Base-by-base conservation (phyloP, 2,113 vertebrate species). In the Glaucidium brasilianum region DNA sequence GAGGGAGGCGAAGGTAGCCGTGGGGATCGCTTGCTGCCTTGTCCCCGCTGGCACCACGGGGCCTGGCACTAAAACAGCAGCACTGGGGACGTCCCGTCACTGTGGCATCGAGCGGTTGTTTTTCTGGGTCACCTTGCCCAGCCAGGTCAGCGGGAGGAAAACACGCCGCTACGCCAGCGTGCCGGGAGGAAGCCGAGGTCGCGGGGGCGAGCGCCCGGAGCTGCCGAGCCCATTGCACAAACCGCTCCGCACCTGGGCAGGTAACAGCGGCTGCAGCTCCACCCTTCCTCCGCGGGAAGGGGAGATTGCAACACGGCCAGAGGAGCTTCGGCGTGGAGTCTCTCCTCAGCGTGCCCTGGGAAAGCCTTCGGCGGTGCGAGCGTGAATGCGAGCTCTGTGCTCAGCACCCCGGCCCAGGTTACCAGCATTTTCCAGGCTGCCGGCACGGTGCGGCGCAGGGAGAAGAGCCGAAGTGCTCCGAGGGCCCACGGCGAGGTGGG, bases 341-440 rank as follows among this genome's bases (percentile, higher is more conserved):
- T 3, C 64, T 68, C 39, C 63, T 41, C 3, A 4, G 34, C 3
- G 10, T 0, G 84, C 67, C 83, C 77, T 67, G 91, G 88, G 93
- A 84, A 80, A 59, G 88, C 91, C 2, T 53, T 29, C 6, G 53
- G 68, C 17, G 1, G 13, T 10, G 18, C 4, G 8, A 18, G 45
- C 26, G 9, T 55, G 68, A 90, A 68, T 22, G 64, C 53, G 9
- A 39, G 71, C 86, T 82, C 92, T 55, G 79, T 72, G 87, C 88
- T 84, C 32, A 3, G 1, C 49, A 5, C 21, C 50, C 55, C 62
- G 5, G 56, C 71, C 17, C 6, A 9, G 2, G 6, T 94, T 35
- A 72, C 49, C 73, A 15, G 81, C 73, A n/a, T 73, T 86, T 89
- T 89, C 94, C 87, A 82, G 64, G 58, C 91, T 86, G 53, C 60